Evolutionary conservation across 2,113 vertebrate species (phyloP).

Genomic region (Elephas maximus): DNA sequence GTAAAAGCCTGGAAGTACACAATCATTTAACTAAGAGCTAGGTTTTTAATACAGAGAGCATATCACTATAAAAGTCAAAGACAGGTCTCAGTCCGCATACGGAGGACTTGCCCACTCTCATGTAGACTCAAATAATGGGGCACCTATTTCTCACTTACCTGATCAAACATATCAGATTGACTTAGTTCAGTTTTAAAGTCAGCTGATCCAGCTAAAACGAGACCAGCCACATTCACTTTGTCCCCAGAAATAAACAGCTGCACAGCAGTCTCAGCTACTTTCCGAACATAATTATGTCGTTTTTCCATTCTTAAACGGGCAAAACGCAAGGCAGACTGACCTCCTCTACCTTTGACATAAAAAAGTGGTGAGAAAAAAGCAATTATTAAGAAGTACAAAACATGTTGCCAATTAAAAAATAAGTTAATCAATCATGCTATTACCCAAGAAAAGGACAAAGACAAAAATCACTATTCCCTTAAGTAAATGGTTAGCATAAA

Average conservation of each 20-base stretch:
- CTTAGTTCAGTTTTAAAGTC: constrained; percentile 99
- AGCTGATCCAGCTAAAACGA: constrained; percentile 98
- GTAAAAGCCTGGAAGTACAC: background rate
- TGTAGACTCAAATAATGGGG: background rate
- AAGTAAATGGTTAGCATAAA: constrained; percentile 13
- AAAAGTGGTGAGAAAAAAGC: constrained; percentile 38
- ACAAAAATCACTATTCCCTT: constrained; percentile 46
- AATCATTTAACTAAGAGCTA: constrained; percentile 6
- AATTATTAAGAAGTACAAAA: constrained; percentile 40
- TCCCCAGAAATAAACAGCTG: constrained; percentile 99
- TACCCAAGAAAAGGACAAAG: constrained; percentile 17
- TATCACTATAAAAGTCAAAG: background rate
- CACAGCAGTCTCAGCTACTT: constrained; percentile 98
- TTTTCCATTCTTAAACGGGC: constrained; percentile 99
- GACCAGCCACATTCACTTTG: constrained; percentile 99
- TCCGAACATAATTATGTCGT: constrained; percentile 98
- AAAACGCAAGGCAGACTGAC: constrained; percentile 98
- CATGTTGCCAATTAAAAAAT: constrained; percentile 45
- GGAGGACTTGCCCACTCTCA: background rate
- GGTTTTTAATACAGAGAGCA: background rate
- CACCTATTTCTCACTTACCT: constrained; percentile 90
- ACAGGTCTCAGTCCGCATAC: background rate
- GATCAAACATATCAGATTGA: constrained; percentile 99
- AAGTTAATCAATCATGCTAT: constrained; percentile 7
- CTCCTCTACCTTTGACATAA: constrained; percentile 94